Percentiles rank a stretch among this genome's conserved stretches.
Evolutionary conservation across 2,797 vertebrate species (phyloP).

Genomic region (Spondyliosoma cantharus): DNA sequence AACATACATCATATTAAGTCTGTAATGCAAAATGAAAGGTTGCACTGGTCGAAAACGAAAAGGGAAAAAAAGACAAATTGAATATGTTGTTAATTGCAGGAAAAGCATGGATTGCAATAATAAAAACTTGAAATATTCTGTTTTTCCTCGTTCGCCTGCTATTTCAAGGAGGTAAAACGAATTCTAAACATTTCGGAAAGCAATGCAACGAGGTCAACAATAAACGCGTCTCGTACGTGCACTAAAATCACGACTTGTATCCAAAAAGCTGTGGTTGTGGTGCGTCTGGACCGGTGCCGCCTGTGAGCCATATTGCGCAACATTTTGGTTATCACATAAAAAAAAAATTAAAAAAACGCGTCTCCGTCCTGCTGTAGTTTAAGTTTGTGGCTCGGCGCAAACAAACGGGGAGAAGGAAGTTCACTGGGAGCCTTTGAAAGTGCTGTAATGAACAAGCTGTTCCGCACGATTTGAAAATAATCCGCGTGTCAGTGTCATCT

Average conservation of each 20-base stretch:
- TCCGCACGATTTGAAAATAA: constrained; percentile 91
- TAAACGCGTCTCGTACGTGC: neutral
- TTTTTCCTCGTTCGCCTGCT: neutral
- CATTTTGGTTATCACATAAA: constrained; percentile 49
- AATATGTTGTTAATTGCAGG: neutral
- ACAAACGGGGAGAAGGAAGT: constrained; percentile 78
- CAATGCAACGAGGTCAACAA: neutral
- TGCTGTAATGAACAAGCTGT: constrained; percentile 85
- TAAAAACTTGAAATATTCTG: neutral
- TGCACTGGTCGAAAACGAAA: neutral
- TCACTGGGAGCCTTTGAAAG: constrained; percentile 78
- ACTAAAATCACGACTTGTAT: constrained; percentile 1
- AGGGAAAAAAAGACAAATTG: too few relatives aligned
- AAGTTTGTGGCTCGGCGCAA: constrained; percentile 70
- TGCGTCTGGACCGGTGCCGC: constrained; percentile 45
- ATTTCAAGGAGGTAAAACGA: neutral
- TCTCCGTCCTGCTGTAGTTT: neutral
- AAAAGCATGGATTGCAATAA: neutral
- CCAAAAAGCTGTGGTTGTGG: constrained; percentile 20
- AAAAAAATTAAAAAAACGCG: too few relatives aligned
- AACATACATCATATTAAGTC: neutral
- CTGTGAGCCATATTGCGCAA: constrained; percentile 59
- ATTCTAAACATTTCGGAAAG: neutral
- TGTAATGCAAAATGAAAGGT: neutral
- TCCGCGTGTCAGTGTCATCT: constrained; percentile 93